These are phyloP conservation scores for Ophraella communa DNA, from an alignment of 2,888 invertebrate genomes.

Conservation along the genomic window DNA sequence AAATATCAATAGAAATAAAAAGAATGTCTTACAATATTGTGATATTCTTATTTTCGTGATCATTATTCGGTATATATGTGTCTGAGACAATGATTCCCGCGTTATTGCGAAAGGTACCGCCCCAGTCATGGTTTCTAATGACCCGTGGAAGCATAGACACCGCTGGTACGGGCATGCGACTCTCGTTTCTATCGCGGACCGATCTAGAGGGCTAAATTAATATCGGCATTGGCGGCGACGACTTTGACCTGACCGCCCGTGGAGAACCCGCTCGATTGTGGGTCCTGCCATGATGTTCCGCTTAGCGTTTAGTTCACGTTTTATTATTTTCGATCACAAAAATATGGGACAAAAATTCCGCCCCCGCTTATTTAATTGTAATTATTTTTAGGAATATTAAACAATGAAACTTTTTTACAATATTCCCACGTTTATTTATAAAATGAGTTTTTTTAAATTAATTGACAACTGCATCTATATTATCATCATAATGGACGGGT, in stretches of 20 bases:
- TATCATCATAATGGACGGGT: too few species aligned
- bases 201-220: constrained; percentile 53
- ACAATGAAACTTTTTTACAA: too few species aligned
- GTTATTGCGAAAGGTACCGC: constrained; percentile 33
- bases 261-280: constrained; percentile 36
- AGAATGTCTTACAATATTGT: too few species aligned
- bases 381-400: too few species aligned
- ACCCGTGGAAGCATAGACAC: constrained; percentile 42
- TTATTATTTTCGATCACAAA: background rate
- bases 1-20: too few species aligned
- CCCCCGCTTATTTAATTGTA: too few species aligned
- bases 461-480: too few species aligned
- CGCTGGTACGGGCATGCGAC: constrained; percentile 44
- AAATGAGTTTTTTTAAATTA: too few species aligned
- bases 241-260: constrained; percentile 54
- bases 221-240: constrained; percentile 55
- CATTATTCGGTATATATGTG: constrained; percentile 7
- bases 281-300: background rate
- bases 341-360: too few species aligned
- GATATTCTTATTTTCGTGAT: too few species aligned
- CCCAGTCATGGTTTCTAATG: constrained; percentile 57
- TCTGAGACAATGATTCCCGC: constrained; percentile 1
- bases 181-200: constrained; percentile 27
- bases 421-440: too few species aligned
- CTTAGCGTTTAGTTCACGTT: background rate